Conservation (phyloP, 1,140 invertebrate genomes). For the Chrysoperla carnea region DNA sequence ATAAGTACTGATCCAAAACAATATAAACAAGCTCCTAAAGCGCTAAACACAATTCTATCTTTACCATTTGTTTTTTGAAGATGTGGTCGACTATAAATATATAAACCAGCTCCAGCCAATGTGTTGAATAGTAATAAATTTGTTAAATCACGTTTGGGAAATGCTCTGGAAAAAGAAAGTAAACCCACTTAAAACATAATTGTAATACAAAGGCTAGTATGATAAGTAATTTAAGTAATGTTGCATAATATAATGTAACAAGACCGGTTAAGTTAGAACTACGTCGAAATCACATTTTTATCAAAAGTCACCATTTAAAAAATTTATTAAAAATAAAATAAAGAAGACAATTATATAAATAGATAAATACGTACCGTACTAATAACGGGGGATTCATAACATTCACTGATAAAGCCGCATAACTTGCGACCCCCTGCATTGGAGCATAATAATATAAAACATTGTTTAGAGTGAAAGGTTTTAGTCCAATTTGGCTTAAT, state of each 20-base stretch:
- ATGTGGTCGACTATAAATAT: slow-evolving; percentile 42
- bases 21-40: slow-evolving; percentile 43
- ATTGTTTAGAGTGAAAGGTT: slow-evolving; percentile 35
- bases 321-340: background rate
- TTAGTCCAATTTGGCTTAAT: slow-evolving; percentile 30
- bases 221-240: background rate
- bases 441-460: slow-evolving; percentile 42
- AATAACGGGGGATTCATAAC: slow-evolving; percentile 46
- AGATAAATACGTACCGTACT: slow-evolving; percentile 24
- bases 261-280: background rate
- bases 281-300: slow-evolving; percentile 1
- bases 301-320: slow-evolving; percentile 2
- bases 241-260: slow-evolving; percentile 1
- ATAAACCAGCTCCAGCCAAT: slow-evolving; percentile 37
- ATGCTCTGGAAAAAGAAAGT: slow-evolving; percentile 26
- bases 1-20: slow-evolving; percentile 53
- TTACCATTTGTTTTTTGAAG: slow-evolving; percentile 23
- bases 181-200: background rate
- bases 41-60: slow-evolving; percentile 28
- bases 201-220: background rate
- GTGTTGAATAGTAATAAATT: slow-evolving; percentile 35
- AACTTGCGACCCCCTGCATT: slow-evolving; percentile 35
- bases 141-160: slow-evolving; percentile 35
- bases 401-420: slow-evolving; percentile 39
- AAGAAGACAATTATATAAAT: slow-evolving; percentile 1